phyloP scores from a whole-genome alignment of 2,797 vertebrate genomes.

The Pelobates cultripes region DNA sequence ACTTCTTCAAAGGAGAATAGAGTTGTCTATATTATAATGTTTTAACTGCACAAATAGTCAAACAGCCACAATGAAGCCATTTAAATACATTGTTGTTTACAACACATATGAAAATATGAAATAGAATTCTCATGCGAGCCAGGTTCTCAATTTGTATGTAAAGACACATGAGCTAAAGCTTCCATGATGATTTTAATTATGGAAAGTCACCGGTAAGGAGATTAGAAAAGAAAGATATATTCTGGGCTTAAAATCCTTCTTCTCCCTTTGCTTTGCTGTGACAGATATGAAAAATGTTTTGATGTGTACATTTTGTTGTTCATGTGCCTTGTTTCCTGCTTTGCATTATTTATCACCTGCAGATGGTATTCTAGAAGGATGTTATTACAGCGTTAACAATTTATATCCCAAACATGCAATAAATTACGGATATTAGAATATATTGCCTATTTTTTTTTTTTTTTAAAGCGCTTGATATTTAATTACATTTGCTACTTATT shows the following conservation, averaged over 20 bases:
- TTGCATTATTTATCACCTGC: slow-evolving; percentile 23
- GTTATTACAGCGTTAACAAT: not conserved
- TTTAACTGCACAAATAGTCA: not conserved
- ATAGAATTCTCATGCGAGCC: not conserved
- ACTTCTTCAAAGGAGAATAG: not conserved
- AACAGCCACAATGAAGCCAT: not conserved
- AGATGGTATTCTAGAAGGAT: slow-evolving; percentile 19
- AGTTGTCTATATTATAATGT: not conserved
- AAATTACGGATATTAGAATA: not conserved
- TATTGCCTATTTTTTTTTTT: not conserved
- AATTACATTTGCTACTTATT: slow-evolving; percentile 2
- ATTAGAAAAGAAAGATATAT: slow-evolving; percentile 14
- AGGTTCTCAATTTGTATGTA: not conserved
- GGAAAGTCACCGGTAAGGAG: slow-evolving; percentile 14
- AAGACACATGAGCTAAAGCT: not conserved
- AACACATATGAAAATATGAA: not conserved
- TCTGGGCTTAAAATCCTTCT: not conserved
- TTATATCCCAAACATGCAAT: not conserved
- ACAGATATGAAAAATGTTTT: slow-evolving; percentile 11
- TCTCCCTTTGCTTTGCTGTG: not conserved
- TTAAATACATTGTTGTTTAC: not conserved
- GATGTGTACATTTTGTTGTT: slow-evolving; percentile 6
- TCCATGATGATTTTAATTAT: slow-evolving; percentile 4
- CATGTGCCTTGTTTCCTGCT: not conserved
- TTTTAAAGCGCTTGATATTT: not conserved